Base-by-base conservation (phyloP, 2,797 vertebrate species). In the Phrynocephalus vlangalii region DNA sequence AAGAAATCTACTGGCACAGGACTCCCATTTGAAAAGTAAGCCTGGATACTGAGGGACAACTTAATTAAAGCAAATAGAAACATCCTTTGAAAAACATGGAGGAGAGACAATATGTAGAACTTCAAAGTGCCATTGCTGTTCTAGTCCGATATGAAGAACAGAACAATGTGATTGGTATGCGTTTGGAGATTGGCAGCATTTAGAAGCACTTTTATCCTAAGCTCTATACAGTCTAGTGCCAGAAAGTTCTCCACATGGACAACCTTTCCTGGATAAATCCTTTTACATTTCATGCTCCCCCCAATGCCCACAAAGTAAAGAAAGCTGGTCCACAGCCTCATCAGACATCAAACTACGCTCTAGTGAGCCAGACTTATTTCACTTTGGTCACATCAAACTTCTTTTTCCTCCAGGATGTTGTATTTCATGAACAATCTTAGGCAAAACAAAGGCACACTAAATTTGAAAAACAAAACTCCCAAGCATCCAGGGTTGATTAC, bases 11-110 rank as follows among this genome's bases (percentile, higher is more conserved):
- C 8, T 84, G 52, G 66, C 91, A 90, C 48, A 82, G n/a, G 52
- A 10, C 16, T 82, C 44, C 33, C 78, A 88, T 80, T 84, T 63
- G 77, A 67, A 48, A 48, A 79, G 85, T 18, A 91, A 92, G 71
- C 63, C 91, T 91, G 68, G 67, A 71, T 91, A 84, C 50, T 85
- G 73, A 91, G 83, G 82, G 13, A 67, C 3, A 82, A 68, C 3
- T 93, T 87, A 88, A 93, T 87, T 84, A 90, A 90, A 90, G 87
- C 89, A 84, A 84, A 38, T 78, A 79, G 56, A 66, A 33, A 68
- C 20, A 52, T 79, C 68, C 90, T 89, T 82, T 91, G 82, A 94
- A 91, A 94, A 94, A 89, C n/a, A 38, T 85, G 79, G 30, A 77
- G 83, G 30, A 79, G 68, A 84, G 78, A 73, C 33, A 66, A 63